phyloP scores from a whole-genome alignment of 2,888 invertebrate genomes.

The Cantharis flavilabris region DNA sequence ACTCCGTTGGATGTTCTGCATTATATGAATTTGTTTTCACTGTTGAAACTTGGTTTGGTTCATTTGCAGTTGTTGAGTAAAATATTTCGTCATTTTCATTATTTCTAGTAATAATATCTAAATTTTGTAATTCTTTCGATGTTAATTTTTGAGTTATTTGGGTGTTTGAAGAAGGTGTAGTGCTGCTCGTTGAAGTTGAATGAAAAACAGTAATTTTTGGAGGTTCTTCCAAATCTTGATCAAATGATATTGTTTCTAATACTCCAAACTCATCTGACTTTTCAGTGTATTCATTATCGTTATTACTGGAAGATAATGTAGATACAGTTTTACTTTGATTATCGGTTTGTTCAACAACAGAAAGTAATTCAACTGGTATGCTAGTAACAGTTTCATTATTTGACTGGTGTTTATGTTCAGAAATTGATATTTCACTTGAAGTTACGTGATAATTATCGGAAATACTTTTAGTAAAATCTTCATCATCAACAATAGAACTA shows the following conservation, averaged over 20 bases:
- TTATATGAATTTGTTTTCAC: neutral
- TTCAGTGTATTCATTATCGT: neutral
- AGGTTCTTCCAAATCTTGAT: neutral
- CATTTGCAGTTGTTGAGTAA: neutral
- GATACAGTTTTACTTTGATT: neutral
- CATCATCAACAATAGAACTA: neutral
- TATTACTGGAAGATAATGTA: neutral
- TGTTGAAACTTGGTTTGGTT: neutral
- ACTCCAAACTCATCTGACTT: constrained; percentile 2
- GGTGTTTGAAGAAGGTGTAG: neutral
- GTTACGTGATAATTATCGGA: neutral
- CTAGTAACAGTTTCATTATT: neutral
- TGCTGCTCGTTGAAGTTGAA: neutral
- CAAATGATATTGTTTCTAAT: neutral
- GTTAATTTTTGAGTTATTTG: neutral
- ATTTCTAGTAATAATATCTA: neutral
- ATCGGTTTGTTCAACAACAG: neutral
- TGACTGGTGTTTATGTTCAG: neutral
- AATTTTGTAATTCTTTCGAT: neutral
- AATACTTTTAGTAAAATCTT: neutral
- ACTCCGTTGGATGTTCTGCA: neutral
- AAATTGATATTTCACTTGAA: neutral
- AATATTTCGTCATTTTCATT: neutral
- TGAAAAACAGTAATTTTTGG: neutral
- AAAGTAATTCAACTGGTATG: neutral